Evolutionary conservation across 92 coral and sea anemone genomes (phyloP).

Genomic region (Actinernus sp.): DNA sequence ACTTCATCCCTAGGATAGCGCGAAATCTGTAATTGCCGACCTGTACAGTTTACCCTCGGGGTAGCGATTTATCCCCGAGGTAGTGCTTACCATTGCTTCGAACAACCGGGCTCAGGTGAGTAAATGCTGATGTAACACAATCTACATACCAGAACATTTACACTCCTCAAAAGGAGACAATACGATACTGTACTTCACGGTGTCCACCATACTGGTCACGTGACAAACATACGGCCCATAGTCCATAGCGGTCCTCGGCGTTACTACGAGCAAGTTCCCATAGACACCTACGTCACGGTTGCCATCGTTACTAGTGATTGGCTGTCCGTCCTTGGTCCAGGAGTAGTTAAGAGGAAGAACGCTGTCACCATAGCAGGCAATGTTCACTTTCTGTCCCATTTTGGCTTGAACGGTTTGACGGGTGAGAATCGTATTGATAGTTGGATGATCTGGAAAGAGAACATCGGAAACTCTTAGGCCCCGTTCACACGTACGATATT

Average conservation of each 20-base stretch:
- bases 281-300: conserved; percentile 24
- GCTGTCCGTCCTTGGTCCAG: conserved; percentile 37
- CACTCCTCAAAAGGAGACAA: conserved; percentile 7
- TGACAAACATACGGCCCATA: conserved; percentile 63
- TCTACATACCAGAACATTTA: no score
- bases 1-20: no score
- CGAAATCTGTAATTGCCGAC: no score
- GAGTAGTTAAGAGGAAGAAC: conserved; percentile 30
- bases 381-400: conserved; percentile 12
- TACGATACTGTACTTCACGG: conserved; percentile 5
- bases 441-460: conserved; percentile 39
- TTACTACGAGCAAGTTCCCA: conserved; percentile 38
- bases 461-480: no score
- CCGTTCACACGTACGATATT: no score
- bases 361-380: conserved; percentile 51
- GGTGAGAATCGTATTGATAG: conserved; percentile 30
- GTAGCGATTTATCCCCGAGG: no score
- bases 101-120: no score
- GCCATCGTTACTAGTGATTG: conserved; percentile 8
- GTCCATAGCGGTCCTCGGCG: conserved; percentile 28
- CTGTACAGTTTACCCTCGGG: no score
- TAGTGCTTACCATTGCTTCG: no score
- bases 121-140: no score
- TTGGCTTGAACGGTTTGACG: conserved; percentile 6
- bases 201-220: conserved; percentile 48